Base-by-base conservation (phyloP, 1,140 invertebrate genomes). In the Coptotermes formosanus region DNA sequence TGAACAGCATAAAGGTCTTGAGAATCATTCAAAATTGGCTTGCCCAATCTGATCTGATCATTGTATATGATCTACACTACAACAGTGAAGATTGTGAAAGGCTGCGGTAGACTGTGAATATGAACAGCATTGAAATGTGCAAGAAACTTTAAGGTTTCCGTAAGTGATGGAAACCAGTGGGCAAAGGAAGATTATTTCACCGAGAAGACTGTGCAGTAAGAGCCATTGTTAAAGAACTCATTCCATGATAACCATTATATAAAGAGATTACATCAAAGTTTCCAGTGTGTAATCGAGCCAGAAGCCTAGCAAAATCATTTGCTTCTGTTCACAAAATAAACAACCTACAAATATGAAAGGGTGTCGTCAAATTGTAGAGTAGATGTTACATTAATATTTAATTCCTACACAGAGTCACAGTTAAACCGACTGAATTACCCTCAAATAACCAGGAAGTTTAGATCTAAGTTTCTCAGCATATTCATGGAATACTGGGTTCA, bases 311-410 rank as follows among this genome's bases (percentile, higher is more conserved):
- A 69, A 99, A 91, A 90, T 99, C 98, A 90, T 99, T 99, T 0
- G 98, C 98, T 92, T 99, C 98, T 99, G 89, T 99, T 99, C 0
- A 97, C 96, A 89, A 99, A 95, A 90, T 98, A 99, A 32, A 97
- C 95, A 25, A 96, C 95, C 94, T 96, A 89, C 12, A 91, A 89
- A 69, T 11, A 87, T 3, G n/a, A 86, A 8, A 43, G 82, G 59
- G 52, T 43, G 64, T 38, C 16, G 23, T 86, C 48, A 43, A 32
- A 86, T 43, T 86, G 25, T 25, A 87, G 14, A 48, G n/a, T 23
- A 30, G 12, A 14, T 55, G 52, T 55, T 21, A 21, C 52, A 55
- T 55, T 55, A 30, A 3, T 3, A n/a, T 59, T 30, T 30, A 45
- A 43, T 81, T 45, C 82, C 11, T 11, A 32, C 25, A 21, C 23